These are phyloP conservation scores for Pipistrellus pipistrellus DNA, from an alignment of 2,797 vertebrate genomes.

Conservation along the genomic window DNA sequence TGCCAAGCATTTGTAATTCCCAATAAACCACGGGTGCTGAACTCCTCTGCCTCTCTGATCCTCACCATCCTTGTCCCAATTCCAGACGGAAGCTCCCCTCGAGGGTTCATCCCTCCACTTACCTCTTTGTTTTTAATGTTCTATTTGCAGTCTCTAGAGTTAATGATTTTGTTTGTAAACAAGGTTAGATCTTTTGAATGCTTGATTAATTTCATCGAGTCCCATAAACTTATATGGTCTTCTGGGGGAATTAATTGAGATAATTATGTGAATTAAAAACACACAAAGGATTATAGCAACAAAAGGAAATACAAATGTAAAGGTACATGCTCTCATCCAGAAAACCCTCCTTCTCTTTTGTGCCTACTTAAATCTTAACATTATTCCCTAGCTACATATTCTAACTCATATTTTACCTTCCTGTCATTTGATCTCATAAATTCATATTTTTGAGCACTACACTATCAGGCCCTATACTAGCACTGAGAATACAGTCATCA, in stretches of 20 bases:
- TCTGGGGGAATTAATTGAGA: neutral
- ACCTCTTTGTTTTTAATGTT: neutral
- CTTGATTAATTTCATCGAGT: neutral
- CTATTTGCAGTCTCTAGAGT: neutral
- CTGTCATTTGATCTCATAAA: neutral
- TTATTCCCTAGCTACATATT: neutral
- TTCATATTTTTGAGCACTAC: neutral
- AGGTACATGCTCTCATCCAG: neutral
- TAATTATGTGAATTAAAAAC: neutral
- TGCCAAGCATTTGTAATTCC: neutral
- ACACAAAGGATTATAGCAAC: neutral
- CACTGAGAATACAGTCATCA: neutral
- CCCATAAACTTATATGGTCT: neutral
- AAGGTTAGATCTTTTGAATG: neutral
- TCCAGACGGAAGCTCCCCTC: neutral
- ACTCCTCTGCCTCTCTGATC: neutral
- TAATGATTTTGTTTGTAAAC: neutral
- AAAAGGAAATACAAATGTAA: constrained; percentile 7
- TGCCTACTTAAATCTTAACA: neutral
- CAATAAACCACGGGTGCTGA: neutral
- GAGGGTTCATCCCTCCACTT: neutral
- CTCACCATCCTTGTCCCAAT: neutral
- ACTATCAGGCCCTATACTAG: neutral
- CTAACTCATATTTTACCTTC: neutral
- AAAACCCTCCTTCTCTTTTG: neutral